Evolutionary conservation across 1,140 invertebrate genomes (phyloP).

Genomic region (Heterodera schachtii): DNA sequence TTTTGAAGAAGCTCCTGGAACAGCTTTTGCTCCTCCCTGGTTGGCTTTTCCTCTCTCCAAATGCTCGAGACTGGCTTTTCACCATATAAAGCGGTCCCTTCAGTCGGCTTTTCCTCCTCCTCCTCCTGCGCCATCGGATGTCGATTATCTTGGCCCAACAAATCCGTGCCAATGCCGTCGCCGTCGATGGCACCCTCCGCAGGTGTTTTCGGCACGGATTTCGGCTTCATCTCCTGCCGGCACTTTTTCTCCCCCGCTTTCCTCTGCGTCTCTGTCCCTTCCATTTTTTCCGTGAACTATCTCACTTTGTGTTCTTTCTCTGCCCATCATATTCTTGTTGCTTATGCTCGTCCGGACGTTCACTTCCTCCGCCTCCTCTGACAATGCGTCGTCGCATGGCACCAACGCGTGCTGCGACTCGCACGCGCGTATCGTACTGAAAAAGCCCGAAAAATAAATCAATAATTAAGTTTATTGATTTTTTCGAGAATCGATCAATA

Average conservation of each 20-base stretch:
- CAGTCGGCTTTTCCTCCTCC: no score
- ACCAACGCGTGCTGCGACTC: slow-evolving; percentile 23
- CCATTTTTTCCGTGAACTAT: neutral
- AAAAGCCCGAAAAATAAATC: no score
- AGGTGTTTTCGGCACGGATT: neutral
- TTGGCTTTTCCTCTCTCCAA: neutral
- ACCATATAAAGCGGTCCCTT: no score
- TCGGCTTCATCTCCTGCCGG: neutral
- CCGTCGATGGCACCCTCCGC: neutral
- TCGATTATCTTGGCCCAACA: no score
- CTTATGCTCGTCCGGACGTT: neutral
- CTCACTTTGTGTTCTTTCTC: neutral
- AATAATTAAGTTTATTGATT: no score
- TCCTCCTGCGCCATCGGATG: neutral
- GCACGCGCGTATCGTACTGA: slow-evolving; percentile 42
- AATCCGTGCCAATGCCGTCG: no score
- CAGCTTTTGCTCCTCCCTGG: no score
- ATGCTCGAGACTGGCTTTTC: neutral
- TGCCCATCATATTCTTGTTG: neutral
- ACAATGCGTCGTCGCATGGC: slow-evolving; percentile 6
- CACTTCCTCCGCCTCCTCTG: neutral
- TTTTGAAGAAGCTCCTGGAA: no score
- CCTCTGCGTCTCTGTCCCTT: slow-evolving; percentile 22
- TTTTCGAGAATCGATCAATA: no score
- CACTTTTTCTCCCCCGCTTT: neutral